Percentiles rank a stretch among this genome's conserved stretches.
Evolutionary conservation across 2,888 invertebrate species (phyloP).

Genomic region (Chaetogeoica ovagalla): DNA sequence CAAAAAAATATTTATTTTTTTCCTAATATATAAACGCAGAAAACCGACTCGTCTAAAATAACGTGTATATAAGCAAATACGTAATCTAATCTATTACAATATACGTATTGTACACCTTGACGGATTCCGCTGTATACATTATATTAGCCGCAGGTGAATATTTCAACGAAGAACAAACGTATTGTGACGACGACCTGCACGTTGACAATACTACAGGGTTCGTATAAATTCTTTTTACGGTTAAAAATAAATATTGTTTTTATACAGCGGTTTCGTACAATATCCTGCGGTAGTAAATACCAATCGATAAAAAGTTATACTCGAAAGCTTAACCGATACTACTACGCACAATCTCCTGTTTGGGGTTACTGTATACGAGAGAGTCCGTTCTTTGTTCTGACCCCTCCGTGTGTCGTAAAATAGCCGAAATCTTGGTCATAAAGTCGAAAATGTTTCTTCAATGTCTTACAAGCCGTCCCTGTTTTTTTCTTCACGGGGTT

Average conservation of each 20-base stretch:
- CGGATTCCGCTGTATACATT: too few species aligned
- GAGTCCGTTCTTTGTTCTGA: constrained; percentile 35
- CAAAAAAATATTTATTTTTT: background rate
- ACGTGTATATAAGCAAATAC: too few species aligned
- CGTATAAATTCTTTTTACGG: too few species aligned
- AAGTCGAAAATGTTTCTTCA: constrained; percentile 22
- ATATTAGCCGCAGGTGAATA: too few species aligned
- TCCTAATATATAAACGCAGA: background rate
- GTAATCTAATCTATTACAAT: background rate
- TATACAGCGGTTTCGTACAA: too few species aligned
- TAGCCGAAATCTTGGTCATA: constrained; percentile 38
- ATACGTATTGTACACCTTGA: background rate
- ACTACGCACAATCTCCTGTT: constrained; percentile 18
- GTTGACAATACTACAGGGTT: too few species aligned
- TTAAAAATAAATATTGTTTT: too few species aligned
- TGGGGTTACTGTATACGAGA: constrained; percentile 39
- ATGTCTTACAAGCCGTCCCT: constrained; percentile 14
- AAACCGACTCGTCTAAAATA: background rate
- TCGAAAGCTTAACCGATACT: constrained; percentile 36
- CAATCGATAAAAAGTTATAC: background rate
- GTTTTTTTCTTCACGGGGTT: background rate
- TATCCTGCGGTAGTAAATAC: too few species aligned
- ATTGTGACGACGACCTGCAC: too few species aligned
- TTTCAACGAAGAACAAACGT: too few species aligned
- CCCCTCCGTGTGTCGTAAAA: constrained; percentile 17